phyloP scores from a whole-genome alignment of 2,797 vertebrate species.

The Lagodon rhomboides region DNA sequence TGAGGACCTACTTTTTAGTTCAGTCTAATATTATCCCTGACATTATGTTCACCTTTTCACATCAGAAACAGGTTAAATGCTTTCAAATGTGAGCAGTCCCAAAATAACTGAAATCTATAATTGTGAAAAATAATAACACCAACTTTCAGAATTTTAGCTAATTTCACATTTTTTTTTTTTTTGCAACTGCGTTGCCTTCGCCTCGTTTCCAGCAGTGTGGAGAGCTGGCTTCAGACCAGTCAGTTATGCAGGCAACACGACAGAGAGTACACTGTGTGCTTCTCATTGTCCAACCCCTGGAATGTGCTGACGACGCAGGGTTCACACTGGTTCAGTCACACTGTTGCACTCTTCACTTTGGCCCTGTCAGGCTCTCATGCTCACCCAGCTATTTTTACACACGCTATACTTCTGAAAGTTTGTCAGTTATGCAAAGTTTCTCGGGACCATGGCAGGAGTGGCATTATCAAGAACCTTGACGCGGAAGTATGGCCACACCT shows the following conservation, averaged over 20 bases:
- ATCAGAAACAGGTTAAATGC: neutral
- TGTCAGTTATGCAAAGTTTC: constrained; percentile 73
- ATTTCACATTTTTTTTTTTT: constrained; percentile 18
- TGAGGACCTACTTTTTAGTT: neutral
- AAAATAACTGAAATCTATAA: neutral
- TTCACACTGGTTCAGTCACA: constrained; percentile 80
- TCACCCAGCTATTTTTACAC: constrained; percentile 72
- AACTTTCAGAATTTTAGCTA: neutral
- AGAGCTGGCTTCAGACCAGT: constrained; percentile 57
- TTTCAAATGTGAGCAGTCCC: neutral
- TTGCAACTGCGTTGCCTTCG: constrained; percentile 41
- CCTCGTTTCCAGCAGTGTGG: constrained; percentile 53
- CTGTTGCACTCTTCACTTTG: constrained; percentile 68
- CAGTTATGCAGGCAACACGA: constrained; percentile 74
- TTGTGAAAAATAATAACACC: too few relatives aligned
- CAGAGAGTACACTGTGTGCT: constrained; percentile 82
- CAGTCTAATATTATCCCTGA: neutral
- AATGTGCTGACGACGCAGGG: constrained; percentile 84
- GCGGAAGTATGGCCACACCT: constrained; percentile 49
- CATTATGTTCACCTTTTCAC: neutral
- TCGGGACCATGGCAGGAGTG: constrained; percentile 22
- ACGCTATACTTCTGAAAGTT: constrained; percentile 60
- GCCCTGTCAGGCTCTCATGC: constrained; percentile 61
- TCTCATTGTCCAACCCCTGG: constrained; percentile 82
- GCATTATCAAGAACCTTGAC: constrained; percentile 27